Base-by-base conservation (phyloP, 2,888 invertebrate genomes). In the Epistrophella euchroma region DNA sequence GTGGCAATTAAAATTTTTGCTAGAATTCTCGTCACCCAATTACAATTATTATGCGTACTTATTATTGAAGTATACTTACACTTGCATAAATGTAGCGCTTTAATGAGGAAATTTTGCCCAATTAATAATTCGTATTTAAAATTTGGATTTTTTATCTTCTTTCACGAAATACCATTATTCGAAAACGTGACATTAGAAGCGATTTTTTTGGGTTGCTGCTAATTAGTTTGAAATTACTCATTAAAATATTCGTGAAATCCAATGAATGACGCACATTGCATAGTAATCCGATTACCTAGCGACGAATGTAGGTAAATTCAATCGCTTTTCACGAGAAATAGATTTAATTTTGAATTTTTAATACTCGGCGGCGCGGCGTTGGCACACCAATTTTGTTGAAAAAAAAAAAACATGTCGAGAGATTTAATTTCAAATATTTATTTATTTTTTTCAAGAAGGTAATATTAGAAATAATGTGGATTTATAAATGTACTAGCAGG, bases 231-330 rank as follows among this genome's bases (percentile, higher is more conserved):
- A 25, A 52, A 25, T 25, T 25, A 52, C 25, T 52, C 52, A 52
- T 25, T 32, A 32, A 56, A 55, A 55, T 17, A 55, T 17, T 32
- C n/a, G 28, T 32, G n/a, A 55, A 56, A 32, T 56, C 17, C 10
- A 32, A 32, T 32, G 56, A 32, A 32, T 32, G 56, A 56, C 56
- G 56, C 32, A 56, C 17, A 17, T n/a, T 17, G 17, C n/a, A 56
- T 17, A 11, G 32, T 32, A 56, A 56, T 35, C 32, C 4, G 32
- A 56, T 17, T 32, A n/a, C n/a, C 10, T 17, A 1, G 4, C 15
- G 5, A 7, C 32, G 5, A 6, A 1, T n/a, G 10, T 17, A 32
- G 28, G 56, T 17, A 17, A 56, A 17, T 32, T 11, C 2, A 56
- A 32, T 56, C 17, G 17, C 5, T n/a, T 15, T 35, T 35, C 35